Evolutionary conservation across 1,140 invertebrate genomes (phyloP).

Genomic region (Pseudomyrmex flavicornis): DNA sequence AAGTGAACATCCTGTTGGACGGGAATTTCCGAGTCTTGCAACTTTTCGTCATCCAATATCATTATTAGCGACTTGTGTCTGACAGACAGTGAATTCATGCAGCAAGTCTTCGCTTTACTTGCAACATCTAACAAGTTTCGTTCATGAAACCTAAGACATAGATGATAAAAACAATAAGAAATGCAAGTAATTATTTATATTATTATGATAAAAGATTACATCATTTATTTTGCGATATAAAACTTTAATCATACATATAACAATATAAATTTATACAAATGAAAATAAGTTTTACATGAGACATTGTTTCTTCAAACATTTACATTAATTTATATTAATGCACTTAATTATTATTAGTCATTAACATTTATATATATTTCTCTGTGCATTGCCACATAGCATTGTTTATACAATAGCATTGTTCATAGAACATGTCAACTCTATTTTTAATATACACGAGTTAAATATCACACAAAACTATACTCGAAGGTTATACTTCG

Average conservation of each 20-base stretch:
- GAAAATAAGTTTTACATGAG: too few relatives aligned
- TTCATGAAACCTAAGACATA: conserved; percentile 60
- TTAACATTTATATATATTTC: conserved; percentile 4
- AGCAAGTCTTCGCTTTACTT: conserved; percentile 35
- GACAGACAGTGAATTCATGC: not conserved
- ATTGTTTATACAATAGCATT: conserved; percentile 29
- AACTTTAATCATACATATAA: too few relatives aligned
- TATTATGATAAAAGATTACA: not conserved
- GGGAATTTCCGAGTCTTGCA: conserved; percentile 60
- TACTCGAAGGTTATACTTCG: conserved; percentile 47
- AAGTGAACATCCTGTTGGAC: conserved; percentile 72
- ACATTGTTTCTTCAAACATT: too few relatives aligned
- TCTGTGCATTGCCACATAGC: not conserved
- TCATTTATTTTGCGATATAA: too few relatives aligned
- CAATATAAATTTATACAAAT: too few relatives aligned
- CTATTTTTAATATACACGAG: not conserved
- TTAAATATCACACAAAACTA: conserved; percentile 15
- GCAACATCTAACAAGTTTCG: conserved; percentile 39
- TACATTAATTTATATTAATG: not conserved
- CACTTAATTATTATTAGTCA: conserved; percentile 11
- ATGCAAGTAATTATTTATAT: not conserved
- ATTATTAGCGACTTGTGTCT: conserved; percentile 74
- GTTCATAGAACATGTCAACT: conserved; percentile 6
- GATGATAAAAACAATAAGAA: conserved; percentile 1
- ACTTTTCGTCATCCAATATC: conserved; percentile 77